Evolutionary conservation across 1,140 invertebrate species (phyloP).

Genomic region (Euura lappo): DNA sequence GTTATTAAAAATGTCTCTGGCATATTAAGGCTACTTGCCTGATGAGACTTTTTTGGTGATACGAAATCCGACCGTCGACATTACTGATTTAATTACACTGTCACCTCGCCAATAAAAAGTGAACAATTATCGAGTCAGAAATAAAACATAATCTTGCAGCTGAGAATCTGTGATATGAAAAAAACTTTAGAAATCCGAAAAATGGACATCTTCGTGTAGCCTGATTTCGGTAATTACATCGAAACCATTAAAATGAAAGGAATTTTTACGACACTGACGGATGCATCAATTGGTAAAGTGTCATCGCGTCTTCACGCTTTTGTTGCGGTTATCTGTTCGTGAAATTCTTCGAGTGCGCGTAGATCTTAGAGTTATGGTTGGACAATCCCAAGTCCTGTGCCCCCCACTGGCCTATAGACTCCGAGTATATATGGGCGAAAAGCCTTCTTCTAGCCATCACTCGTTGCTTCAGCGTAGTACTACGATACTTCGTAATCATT

Average conservation of each 20-base stretch:
- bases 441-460: slow-evolving; percentile 34
- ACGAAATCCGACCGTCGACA: too few relatives aligned
- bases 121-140: too few relatives aligned
- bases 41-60: too few relatives aligned
- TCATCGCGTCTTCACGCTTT: not conserved
- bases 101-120: too few relatives aligned
- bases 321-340: not conserved
- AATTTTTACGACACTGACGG: not conserved
- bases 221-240: not conserved
- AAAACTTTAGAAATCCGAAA: too few relatives aligned
- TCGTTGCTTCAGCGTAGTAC: slow-evolving; percentile 25
- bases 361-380: not conserved
- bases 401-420: slow-evolving; percentile 54
- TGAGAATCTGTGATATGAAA: too few relatives aligned
- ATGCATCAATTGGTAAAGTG: not conserved
- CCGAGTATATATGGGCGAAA: slow-evolving; percentile 59
- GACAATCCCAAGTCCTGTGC: slow-evolving; percentile 4
- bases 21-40: too few relatives aligned
- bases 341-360: not conserved
- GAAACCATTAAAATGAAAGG: slow-evolving; percentile 3
- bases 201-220: not conserved
- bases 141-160: too few relatives aligned
- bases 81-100: too few relatives aligned
- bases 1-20: too few relatives aligned
- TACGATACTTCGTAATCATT: not conserved